Percentiles rank a stretch among this genome's conserved stretches.
Conservation (phyloP, 2,797 vertebrate species). For the Taeniopygia guttata region DNA sequence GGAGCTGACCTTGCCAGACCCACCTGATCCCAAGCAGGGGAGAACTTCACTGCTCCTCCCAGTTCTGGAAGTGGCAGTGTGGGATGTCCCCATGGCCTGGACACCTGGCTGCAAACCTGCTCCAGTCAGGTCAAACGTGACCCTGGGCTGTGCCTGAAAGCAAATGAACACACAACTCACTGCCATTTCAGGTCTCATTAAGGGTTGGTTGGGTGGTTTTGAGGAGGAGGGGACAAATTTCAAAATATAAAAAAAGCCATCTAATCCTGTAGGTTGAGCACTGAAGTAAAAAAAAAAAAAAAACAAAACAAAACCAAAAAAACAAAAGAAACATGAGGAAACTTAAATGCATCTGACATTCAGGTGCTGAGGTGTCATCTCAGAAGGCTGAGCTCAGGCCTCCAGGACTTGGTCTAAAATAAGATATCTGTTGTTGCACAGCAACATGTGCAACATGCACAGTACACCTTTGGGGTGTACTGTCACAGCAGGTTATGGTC, state of each 20-base stretch:
- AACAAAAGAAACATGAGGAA: fast-evolving
- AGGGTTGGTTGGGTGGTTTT: neutral
- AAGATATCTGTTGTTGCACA: neutral
- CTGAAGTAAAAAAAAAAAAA: neutral
- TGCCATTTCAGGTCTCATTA: neutral
- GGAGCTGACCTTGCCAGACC: neutral
- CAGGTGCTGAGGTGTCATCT: neutral
- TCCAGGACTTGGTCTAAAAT: neutral
- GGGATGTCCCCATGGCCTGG: neutral
- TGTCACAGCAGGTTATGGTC: neutral
- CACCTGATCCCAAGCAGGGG: neutral
- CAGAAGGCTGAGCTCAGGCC: neutral
- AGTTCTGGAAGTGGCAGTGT: neutral
- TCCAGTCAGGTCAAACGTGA: neutral
- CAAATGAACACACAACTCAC: neutral
- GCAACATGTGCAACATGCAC: neutral
- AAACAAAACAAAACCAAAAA: no score
- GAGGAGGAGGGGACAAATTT: neutral
- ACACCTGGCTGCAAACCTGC: neutral
- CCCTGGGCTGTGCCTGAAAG: neutral
- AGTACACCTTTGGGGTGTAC: neutral
- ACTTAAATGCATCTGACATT: neutral
- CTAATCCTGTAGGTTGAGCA: neutral
- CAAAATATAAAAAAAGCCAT: neutral
- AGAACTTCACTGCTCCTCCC: neutral